These are phyloP conservation scores for Emydura subglobosa DNA, from an alignment of 2,113 vertebrate species.

Conservation along the genomic window DNA sequence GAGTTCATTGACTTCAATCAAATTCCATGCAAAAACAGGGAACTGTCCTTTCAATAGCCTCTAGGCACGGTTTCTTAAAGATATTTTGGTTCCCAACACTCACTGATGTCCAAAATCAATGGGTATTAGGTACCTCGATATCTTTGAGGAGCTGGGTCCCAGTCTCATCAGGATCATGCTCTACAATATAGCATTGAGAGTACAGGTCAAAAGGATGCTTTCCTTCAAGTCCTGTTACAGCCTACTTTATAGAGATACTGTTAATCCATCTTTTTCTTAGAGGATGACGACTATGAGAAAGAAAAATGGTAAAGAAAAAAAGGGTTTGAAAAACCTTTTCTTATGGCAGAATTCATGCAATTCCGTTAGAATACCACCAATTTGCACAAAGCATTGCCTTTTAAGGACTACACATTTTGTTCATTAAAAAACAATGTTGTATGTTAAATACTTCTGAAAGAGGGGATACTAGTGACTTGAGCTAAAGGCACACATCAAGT, in stretches of 20 bases:
- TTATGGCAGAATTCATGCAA: neutral
- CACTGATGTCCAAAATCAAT: neutral
- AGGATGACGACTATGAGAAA: neutral
- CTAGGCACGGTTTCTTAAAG: neutral
- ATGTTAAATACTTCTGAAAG: constrained; percentile 3
- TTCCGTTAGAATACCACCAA: neutral
- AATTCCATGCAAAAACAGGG: neutral
- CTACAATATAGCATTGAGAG: neutral
- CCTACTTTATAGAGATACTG: neutral
- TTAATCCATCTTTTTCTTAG: neutral
- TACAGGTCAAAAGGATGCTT: neutral
- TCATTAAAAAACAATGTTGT: constrained; percentile 31
- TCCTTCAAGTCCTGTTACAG: neutral
- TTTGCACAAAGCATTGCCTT: neutral
- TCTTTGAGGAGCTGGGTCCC: neutral
- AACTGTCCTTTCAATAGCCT: neutral
- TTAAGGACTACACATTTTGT: neutral
- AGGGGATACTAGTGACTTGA: neutral
- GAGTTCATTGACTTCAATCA: neutral
- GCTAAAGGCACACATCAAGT: neutral
- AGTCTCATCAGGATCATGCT: neutral
- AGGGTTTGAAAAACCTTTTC: neutral
- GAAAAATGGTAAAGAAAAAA: neutral
- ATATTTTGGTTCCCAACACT: neutral
- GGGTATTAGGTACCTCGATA: neutral